These are phyloP conservation scores for Chelidonichthys spinosus DNA, from an alignment of 2,797 vertebrate genomes.

Conservation along the genomic window DNA sequence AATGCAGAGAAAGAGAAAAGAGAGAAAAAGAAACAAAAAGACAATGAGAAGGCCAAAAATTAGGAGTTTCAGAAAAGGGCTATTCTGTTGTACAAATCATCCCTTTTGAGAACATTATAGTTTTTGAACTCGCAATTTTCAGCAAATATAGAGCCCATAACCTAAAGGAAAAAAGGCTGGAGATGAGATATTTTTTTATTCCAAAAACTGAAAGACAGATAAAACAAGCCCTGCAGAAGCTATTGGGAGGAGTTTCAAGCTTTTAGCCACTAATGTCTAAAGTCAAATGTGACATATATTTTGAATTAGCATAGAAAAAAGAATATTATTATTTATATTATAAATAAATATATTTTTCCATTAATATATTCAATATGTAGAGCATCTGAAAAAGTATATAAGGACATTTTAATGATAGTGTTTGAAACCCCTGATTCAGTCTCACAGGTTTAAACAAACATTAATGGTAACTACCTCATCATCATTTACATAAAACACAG, in stretches of 20 bases:
- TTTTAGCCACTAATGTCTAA: not conserved
- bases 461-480: constrained; percentile 50
- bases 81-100: not conserved
- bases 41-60: constrained; percentile 44
- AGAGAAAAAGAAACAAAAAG: constrained; percentile 40
- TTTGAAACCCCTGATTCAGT: not conserved
- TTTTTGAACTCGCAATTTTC: constrained; percentile 19
- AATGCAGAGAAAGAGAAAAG: constrained; percentile 43
- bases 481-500: constrained; percentile 1
- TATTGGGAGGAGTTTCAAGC: constrained; percentile 2
- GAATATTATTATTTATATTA: too few species aligned
- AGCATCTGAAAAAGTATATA: not conserved
- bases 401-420: not conserved
- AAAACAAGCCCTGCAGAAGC: not conserved
- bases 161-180: not conserved
- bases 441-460: constrained; percentile 8
- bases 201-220: not conserved
- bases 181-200: constrained; percentile 5
- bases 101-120: not conserved
- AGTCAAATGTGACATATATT: constrained; percentile 16
- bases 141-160: not conserved
- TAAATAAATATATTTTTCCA: constrained; percentile 39
- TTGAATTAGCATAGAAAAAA: constrained; percentile 8
- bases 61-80: constrained; percentile 12
- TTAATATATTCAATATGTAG: not conserved